Evolutionary conservation across 1,140 invertebrate genomes (phyloP).

Genomic region (Zaprionus ornatus): DNA sequence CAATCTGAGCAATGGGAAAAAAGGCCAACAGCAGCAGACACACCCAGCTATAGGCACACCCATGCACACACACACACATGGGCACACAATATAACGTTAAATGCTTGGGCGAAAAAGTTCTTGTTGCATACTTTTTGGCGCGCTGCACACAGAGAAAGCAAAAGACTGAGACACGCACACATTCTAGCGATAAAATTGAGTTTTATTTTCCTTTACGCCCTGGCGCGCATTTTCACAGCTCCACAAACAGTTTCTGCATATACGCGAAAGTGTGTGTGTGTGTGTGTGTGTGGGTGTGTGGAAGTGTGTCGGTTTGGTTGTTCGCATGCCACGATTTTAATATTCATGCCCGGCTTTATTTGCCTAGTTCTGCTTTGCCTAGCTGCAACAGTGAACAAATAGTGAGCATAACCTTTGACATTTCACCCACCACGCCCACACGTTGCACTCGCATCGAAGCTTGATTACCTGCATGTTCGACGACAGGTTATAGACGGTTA

Average conservation of each 20-base stretch:
- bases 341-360: conserved; percentile 62
- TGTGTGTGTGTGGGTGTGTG: conserved; percentile 20
- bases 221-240: conserved; percentile 49
- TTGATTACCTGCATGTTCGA: conserved; percentile 19
- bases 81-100: conserved; percentile 43
- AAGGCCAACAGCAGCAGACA: conserved; percentile 20
- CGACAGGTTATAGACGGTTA: background rate
- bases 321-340: conserved; percentile 49
- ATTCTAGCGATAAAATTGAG: conserved; percentile 71
- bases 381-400: conserved; percentile 24
- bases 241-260: conserved; percentile 35
- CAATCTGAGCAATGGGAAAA: conserved; percentile 39
- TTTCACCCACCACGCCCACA: conserved; percentile 8
- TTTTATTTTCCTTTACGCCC: conserved; percentile 64
- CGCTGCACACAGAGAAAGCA: conserved; percentile 17
- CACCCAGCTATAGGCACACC: conserved; percentile 6
- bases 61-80: conserved; percentile 16
- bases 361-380: conserved; percentile 26
- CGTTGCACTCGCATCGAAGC: background rate
- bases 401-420: conserved; percentile 21
- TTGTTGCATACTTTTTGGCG: conserved; percentile 61
- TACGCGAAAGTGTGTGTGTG: conserved; percentile 18
- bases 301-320: conserved; percentile 8
- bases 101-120: conserved; percentile 46
- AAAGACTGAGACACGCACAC: conserved; percentile 22